These are phyloP conservation scores for Trogon surrucura DNA, from an alignment of 2,113 vertebrate genomes.

Conservation along the genomic window DNA sequence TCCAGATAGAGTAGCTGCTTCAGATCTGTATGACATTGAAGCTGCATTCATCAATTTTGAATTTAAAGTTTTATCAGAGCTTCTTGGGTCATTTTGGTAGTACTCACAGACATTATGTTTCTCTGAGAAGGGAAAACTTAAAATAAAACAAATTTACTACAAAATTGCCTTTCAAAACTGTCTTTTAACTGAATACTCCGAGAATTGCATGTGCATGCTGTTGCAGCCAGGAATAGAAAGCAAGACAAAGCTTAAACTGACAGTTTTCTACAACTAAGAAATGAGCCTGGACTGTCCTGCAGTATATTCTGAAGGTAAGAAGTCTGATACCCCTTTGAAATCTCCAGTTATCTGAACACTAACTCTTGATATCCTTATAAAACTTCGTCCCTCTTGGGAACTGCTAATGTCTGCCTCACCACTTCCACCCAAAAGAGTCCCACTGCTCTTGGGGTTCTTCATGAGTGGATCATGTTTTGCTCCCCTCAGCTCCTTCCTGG, in stretches of 20 bases:
- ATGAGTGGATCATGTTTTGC: not conserved
- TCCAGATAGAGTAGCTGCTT: not conserved
- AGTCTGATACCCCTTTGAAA: not conserved
- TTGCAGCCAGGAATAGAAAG: not conserved
- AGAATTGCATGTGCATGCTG: not conserved
- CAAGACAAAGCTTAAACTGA: not conserved
- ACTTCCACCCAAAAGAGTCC: not conserved
- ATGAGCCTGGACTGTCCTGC: not conserved
- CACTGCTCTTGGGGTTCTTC: not conserved
- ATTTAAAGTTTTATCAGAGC: not conserved
- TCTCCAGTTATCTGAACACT: not conserved
- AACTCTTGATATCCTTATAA: not conserved
- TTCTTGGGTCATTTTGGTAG: not conserved
- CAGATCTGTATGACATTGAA: not conserved
- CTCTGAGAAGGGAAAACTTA: not conserved
- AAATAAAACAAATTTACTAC: not conserved
- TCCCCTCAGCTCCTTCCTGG: not conserved
- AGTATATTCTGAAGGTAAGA: not conserved
- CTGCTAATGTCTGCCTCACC: fast-evolving
- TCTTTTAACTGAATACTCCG: not conserved
- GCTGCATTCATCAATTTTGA: not conserved
- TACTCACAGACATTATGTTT: not conserved
- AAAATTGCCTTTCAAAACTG: not conserved
- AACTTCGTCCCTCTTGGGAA: not conserved
- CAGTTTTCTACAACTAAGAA: not conserved